Base-by-base conservation (phyloP, 2,797 vertebrate genomes). In the Falco novaeseelandiae region DNA sequence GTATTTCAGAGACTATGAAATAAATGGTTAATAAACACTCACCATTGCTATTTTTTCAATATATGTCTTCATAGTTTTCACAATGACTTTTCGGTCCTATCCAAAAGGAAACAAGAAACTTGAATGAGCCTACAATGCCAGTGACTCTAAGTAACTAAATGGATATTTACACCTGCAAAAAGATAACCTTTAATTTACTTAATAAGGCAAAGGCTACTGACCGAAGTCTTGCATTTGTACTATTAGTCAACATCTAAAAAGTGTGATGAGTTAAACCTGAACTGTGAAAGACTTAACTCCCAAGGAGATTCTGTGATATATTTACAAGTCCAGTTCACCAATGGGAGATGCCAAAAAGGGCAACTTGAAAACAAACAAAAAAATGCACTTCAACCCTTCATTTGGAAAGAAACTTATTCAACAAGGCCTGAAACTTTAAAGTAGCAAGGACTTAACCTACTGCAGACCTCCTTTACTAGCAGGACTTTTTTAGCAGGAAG, bases 1-100 rank as follows among this genome's bases (percentile, higher is more conserved):
- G 17, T 40, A 2, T 48, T 82, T 65, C 46, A 34, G 23, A 82
- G 32, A 63, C 23, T 42, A 38, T 34, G 9, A 90, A 90, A 81
- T n/a, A 84, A 67, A 92, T 8, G 8, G 22, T 38, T 94, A 80
- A 63, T 36, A 32, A 91, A 93, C 69, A 98, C 99, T 98, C 98
- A 99, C 99, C 71, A 85, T 99, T 51, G 99, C 99, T 96, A 99
- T 99, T 97, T 99, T 99, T 96, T 99, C 98, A 96, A 99, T 96
- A 21, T 99, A 99, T 0, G 99, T 99, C 98, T 99, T 99, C 99
- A 99, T 99, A 10, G 99, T 99, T 98, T 99, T 99, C 94, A 99
- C 98, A 81, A 99, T 99, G 27, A 99, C 96, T 98, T 99, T 99
- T 97, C 99, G 98, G 98, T 99, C 99, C 99, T 99, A 96, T 61